Evolutionary conservation across 23 tunicate genomes (phyloP).

Genomic region (Styela plicata): DNA sequence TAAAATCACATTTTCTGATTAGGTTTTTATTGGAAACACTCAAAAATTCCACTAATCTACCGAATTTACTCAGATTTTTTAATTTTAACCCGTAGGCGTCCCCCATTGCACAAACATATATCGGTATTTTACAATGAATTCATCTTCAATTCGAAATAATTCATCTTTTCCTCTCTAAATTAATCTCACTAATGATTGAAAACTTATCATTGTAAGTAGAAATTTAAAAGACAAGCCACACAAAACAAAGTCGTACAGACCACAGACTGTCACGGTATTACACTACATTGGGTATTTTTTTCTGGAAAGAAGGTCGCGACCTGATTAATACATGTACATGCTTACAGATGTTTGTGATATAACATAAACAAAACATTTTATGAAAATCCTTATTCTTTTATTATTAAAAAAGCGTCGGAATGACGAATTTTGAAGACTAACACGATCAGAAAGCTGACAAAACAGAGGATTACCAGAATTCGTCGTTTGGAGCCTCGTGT

Average conservation of each 20-base stretch:
- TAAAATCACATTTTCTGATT: too few relatives aligned
- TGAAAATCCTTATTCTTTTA: background rate
- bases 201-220: too few relatives aligned
- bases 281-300: background rate
- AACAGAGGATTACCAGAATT: background rate
- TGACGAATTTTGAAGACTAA: background rate
- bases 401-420: background rate
- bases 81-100: too few relatives aligned
- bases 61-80: too few relatives aligned
- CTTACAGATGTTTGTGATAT: background rate
- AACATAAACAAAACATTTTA: background rate
- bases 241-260: background rate
- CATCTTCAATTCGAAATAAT: too few relatives aligned
- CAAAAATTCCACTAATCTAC: too few relatives aligned
- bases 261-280: background rate
- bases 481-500: background rate
- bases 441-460: background rate
- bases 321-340: background rate
- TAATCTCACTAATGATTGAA: too few relatives aligned
- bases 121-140: too few relatives aligned
- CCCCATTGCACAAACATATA: too few relatives aligned
- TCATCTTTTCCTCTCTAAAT: too few relatives aligned
- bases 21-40: too few relatives aligned
- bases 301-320: background rate
- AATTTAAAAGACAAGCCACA: background rate